These are phyloP conservation scores for Conops quadrifasciatus DNA, from an alignment of 2,888 invertebrate species.

Conservation along the genomic window DNA sequence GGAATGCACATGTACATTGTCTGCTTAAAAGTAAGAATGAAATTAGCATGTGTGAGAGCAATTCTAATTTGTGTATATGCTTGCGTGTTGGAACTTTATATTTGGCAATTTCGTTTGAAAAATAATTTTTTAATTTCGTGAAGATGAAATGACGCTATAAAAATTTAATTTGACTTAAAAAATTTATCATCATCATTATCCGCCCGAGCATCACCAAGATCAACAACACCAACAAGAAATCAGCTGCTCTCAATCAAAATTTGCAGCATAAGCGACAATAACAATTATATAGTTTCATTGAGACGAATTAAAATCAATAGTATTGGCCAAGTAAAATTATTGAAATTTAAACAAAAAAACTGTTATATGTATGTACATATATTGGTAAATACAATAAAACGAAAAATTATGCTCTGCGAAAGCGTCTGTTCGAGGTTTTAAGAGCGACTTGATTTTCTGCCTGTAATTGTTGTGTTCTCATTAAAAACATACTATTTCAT, in stretches of 20 bases:
- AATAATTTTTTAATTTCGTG: no score
- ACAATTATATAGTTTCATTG: neutral
- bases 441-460: conserved; percentile 9
- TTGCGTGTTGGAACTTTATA: no score
- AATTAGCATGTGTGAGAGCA: no score
- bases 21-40: no score
- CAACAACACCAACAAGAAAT: conserved; percentile 16
- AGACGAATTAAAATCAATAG: neutral
- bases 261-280: conserved; percentile 9
- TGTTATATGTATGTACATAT: neutral
- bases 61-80: no score
- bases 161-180: no score
- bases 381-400: neutral
- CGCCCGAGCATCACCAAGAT: neutral
- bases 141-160: no score
- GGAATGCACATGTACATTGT: no score
- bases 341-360: conserved; percentile 12
- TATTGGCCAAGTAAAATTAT: conserved; percentile 9
- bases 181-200: conserved; percentile 13
- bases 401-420: no score
- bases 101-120: no score
- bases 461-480: neutral
- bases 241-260: conserved; percentile 11
- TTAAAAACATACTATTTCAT: neutral
- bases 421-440: no score